A percentile compares a stretch with the other conserved stretches of the same genome.
These are phyloP conservation scores for Diloba caeruleocephala DNA, from an alignment of 2,888 invertebrate genomes.

Conservation along the genomic window DNA sequence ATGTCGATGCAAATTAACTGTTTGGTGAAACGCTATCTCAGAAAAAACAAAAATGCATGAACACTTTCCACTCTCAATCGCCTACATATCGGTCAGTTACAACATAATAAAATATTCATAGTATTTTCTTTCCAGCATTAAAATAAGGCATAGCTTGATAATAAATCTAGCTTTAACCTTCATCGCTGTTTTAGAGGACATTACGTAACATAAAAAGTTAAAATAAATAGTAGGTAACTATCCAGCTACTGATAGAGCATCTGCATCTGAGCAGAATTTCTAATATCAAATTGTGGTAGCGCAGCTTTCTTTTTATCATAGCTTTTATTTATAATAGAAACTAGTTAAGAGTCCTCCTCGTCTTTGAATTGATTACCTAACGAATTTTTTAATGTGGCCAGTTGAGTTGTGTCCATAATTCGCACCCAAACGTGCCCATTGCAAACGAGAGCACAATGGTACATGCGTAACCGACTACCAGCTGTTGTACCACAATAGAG, in stretches of 20 bases:
- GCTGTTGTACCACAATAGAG: slow-evolving; percentile 83
- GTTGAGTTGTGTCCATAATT: slow-evolving; percentile 53
- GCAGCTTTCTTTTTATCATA: slow-evolving; percentile 5
- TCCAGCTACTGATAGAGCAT: too few species aligned
- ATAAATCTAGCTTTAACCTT: slow-evolving; percentile 4
- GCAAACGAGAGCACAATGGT: slow-evolving; percentile 78
- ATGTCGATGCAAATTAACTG: slow-evolving; percentile 33
- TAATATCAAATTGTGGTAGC: not conserved
- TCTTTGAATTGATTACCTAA: slow-evolving; percentile 25
- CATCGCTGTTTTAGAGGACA: slow-evolving; percentile 7
- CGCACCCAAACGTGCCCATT: slow-evolving; percentile 63
- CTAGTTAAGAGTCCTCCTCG: slow-evolving; percentile 3
- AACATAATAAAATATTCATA: not conserved
- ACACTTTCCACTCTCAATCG: too few species aligned
- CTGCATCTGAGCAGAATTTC: not conserved
- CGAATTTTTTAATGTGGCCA: slow-evolving; percentile 5
- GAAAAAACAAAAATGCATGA: slow-evolving; percentile 5
- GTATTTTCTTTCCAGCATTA: not conserved
- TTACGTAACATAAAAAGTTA: not conserved
- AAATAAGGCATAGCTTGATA: slow-evolving; percentile 1
- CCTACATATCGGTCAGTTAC: slow-evolving; percentile 1
- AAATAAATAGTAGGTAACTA: not conserved
- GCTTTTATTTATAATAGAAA: not conserved
- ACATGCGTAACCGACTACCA: slow-evolving; percentile 77
- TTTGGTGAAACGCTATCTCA: slow-evolving; percentile 26